These are phyloP conservation scores for Mus musculus DNA, from an alignment of 2,113 vertebrate genomes.

Conservation along the genomic window GRCm39 chr9:42033501-42034000, in stretches of 20 bases:
- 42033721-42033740: background rate
- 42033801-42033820: background rate
- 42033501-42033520: slow-evolving; percentile 24
- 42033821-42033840: slow-evolving; percentile 36
- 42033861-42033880: background rate
- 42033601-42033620: background rate
- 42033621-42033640: background rate
- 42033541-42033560: background rate
- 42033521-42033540: background rate
- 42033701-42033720: background rate
- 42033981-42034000: background rate
- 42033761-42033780: background rate
- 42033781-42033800: background rate
- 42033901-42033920: background rate
- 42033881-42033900: slow-evolving; percentile 58
- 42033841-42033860: background rate
- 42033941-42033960: background rate
- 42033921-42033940: background rate
- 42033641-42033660: background rate
- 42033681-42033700: background rate
- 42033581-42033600: too few species aligned
- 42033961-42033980: background rate
- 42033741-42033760: background rate
- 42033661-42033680: background rate
- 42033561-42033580: background rate